These are phyloP conservation scores for Meandrusa payeni DNA, from an alignment of 2,888 invertebrate species.

Conservation along the genomic window DNA sequence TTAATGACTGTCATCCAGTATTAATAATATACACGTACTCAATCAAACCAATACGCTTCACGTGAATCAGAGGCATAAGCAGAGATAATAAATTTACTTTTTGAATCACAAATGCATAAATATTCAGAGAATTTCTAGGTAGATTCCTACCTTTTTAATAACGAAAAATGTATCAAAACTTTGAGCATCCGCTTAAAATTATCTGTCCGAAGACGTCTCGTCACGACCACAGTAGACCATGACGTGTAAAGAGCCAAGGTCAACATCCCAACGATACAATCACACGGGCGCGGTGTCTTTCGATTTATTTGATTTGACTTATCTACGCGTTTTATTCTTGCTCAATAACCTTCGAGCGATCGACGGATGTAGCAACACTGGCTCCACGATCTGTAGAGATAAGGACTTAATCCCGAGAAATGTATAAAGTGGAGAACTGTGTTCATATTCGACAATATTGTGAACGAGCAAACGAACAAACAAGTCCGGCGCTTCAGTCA, in stretches of 20 bases:
- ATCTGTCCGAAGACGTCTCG: slow-evolving; percentile 25
- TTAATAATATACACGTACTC: too few species aligned
- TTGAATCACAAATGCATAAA: too few species aligned
- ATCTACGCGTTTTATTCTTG: not conserved
- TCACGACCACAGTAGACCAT: slow-evolving; percentile 26
- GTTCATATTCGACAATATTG: not conserved
- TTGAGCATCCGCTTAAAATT: slow-evolving; percentile 17
- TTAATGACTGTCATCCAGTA: too few species aligned
- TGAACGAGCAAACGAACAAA: not conserved
- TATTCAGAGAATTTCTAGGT: too few species aligned
- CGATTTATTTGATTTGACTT: slow-evolving; percentile 17
- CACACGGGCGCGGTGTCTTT: slow-evolving; percentile 24
- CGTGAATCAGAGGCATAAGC: too few species aligned
- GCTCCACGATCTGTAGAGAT: not conserved
- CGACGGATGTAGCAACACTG: not conserved
- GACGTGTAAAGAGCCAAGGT: slow-evolving; percentile 43
- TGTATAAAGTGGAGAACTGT: not conserved
- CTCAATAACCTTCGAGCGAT: not conserved
- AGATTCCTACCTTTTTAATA: too few species aligned
- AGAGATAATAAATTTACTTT: too few species aligned
- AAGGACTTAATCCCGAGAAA: not conserved
- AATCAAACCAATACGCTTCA: too few species aligned
- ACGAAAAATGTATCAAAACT: too few species aligned
- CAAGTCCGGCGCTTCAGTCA: not conserved
- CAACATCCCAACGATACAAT: slow-evolving; percentile 36